phyloP scores from a whole-genome alignment of 2,888 invertebrate species.

The Mechanitis mazaeus region DNA sequence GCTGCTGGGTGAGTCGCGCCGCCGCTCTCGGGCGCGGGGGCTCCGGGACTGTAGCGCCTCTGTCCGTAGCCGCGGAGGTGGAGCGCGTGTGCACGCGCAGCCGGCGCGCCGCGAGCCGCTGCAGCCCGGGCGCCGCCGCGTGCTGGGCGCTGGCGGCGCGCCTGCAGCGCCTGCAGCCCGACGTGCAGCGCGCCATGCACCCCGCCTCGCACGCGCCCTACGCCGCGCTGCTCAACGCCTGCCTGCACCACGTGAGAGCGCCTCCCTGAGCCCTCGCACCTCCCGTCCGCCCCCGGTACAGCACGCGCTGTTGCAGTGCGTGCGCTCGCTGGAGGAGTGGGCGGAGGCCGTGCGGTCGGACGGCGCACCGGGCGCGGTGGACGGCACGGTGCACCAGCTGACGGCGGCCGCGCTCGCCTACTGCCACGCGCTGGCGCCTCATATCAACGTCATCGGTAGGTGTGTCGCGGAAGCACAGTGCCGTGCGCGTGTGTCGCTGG shows the following conservation, averaged over 20 bases:
- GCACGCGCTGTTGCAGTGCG: constrained; percentile 77
- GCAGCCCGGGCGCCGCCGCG: constrained; percentile 46
- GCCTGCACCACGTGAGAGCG: constrained; percentile 46
- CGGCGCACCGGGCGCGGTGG: constrained; percentile 89
- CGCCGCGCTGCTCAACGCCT: constrained; percentile 39
- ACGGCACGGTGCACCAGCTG: constrained; percentile 98
- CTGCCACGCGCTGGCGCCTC: constrained; percentile 89
- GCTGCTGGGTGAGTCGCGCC: constrained; percentile 76
- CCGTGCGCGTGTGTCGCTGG: neutral
- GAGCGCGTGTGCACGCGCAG: constrained; percentile 51
- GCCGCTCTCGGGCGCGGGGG: neutral
- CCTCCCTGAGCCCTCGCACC: neutral
- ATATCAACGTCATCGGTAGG: constrained; percentile 83
- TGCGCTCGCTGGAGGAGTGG: constrained; percentile 94
- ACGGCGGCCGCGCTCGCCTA: constrained; percentile 96
- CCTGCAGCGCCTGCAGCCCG: constrained; percentile 55
- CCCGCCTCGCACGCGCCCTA: constrained; percentile 39
- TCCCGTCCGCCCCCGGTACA: too few relatives aligned
- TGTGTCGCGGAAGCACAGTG: neutral
- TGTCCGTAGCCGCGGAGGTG: constrained; percentile 23
- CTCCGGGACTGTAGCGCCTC: neutral
- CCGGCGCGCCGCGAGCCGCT: constrained; percentile 36
- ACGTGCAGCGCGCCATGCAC: constrained; percentile 42
- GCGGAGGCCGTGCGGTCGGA: constrained; percentile 90
- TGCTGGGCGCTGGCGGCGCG: constrained; percentile 61